A percentile compares a stretch with the other conserved stretches of the same genome.
Conservation (phyloP, 2,888 invertebrate genomes). For the Brachycybe producta region DNA sequence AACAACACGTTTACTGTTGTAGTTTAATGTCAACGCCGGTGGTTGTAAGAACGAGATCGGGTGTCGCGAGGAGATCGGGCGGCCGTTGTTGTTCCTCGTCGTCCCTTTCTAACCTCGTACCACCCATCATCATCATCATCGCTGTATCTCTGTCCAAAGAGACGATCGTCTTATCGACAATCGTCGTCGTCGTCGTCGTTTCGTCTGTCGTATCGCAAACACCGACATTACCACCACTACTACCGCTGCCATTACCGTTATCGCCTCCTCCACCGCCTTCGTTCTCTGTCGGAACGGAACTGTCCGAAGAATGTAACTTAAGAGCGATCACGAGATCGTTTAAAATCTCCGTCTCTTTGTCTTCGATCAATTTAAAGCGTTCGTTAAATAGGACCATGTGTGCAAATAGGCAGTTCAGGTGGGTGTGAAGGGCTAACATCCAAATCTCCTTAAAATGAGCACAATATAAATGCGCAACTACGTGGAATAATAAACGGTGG, state of each 20-base stretch:
- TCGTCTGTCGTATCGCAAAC: not conserved
- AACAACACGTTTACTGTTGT: too few species aligned
- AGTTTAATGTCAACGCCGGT: too few species aligned
- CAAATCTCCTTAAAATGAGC: constrained; percentile 94
- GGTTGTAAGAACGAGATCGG: too few species aligned
- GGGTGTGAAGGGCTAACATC: constrained; percentile 83
- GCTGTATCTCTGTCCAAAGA: too few species aligned
- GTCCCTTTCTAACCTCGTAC: too few species aligned
- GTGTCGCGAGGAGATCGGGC: too few species aligned
- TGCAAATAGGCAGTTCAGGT: constrained; percentile 93
- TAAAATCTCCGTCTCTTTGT: constrained; percentile 89
- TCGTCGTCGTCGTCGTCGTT: not conserved
- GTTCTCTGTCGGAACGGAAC: not conserved
- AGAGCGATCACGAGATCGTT: constrained; percentile 80
- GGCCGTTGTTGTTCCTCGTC: too few species aligned
- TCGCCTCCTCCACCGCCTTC: not conserved
- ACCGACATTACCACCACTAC: too few species aligned
- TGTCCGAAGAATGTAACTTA: constrained; percentile 26
- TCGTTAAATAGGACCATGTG: constrained; percentile 76
- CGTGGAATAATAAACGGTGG: constrained; percentile 89
- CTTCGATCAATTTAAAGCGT: constrained; percentile 82
- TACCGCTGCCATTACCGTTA: too few species aligned
- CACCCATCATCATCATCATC: too few species aligned
- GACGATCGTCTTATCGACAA: too few species aligned
- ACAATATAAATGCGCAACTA: constrained; percentile 95